phyloP scores from a whole-genome alignment of 2,888 invertebrate genomes.

The Leistus spinibarbis region DNA sequence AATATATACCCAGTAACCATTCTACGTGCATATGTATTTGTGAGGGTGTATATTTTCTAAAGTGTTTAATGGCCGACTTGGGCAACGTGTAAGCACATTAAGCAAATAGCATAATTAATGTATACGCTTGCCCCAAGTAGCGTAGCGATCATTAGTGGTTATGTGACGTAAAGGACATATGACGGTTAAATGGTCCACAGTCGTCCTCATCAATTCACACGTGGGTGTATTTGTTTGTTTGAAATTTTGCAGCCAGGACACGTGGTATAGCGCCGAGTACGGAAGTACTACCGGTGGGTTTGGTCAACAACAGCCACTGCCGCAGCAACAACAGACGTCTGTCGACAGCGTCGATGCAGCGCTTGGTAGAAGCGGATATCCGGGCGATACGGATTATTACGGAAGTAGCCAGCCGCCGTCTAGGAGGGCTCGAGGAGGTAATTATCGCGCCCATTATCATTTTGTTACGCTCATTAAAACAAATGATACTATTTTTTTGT shows the following conservation, averaged over 20 bases:
- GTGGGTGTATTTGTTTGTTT: conserved; percentile 33
- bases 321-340: conserved; percentile 46
- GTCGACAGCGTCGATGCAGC: conserved; percentile 53
- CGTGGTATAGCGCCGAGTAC: conserved; percentile 63
- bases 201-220: background rate
- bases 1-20: too few species aligned
- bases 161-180: conserved; percentile 11
- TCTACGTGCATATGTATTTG: background rate
- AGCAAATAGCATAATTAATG: background rate
- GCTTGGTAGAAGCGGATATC: conserved; percentile 46
- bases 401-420: conserved; percentile 50
- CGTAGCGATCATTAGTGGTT: background rate
- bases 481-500: too few species aligned
- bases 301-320: conserved; percentile 43
- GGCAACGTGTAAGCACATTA: background rate
- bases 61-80: too few species aligned
- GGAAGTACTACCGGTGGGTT: conserved; percentile 52
- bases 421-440: conserved; percentile 49
- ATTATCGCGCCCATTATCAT: conserved; percentile 10
- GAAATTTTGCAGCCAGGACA: conserved; percentile 60
- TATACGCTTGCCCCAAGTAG: conserved; percentile 26
- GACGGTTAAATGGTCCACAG: background rate
- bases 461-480: too few species aligned
- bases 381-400: conserved; percentile 57
- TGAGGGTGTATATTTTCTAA: too few species aligned